These are phyloP conservation scores for Sicus ferrugineus DNA, from an alignment of 2,888 invertebrate genomes.

Conservation along the genomic window DNA sequence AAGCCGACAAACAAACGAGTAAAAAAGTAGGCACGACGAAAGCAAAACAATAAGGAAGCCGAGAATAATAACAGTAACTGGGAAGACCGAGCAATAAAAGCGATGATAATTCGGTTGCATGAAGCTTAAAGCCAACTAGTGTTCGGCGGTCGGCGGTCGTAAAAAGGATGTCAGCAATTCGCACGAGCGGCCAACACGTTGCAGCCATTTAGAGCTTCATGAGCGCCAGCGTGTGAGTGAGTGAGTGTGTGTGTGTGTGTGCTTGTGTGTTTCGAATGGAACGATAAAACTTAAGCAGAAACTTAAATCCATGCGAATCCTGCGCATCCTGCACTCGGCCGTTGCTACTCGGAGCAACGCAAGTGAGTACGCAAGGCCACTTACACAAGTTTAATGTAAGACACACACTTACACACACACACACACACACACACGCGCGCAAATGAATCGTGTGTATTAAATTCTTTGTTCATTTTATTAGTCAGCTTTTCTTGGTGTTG, in stretches of 20 bases:
- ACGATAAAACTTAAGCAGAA: neutral
- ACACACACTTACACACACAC: neutral
- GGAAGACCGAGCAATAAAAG: neutral
- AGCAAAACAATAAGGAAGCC: neutral
- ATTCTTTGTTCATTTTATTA: too few species aligned
- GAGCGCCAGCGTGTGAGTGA: neutral
- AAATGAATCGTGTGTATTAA: too few species aligned
- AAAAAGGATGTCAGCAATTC: slow-evolving; percentile 18
- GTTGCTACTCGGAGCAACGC: too few species aligned
- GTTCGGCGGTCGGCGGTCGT: neutral
- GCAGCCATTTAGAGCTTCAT: neutral
- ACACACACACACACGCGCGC: neutral
- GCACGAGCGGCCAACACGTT: neutral
- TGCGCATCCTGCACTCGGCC: too few species aligned
- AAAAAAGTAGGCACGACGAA: neutral
- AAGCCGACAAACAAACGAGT: neutral
- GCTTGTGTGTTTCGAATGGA: neutral
- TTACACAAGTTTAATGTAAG: neutral
- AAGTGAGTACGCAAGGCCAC: neutral
- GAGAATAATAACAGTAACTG: neutral
- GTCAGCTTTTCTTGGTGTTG: neutral
- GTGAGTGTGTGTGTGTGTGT: neutral
- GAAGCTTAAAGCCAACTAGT: neutral
- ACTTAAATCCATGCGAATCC: neutral
- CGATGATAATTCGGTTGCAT: neutral